Base-by-base conservation (phyloP, 2,797 vertebrate genomes). In the Numenius phaeopus region DNA sequence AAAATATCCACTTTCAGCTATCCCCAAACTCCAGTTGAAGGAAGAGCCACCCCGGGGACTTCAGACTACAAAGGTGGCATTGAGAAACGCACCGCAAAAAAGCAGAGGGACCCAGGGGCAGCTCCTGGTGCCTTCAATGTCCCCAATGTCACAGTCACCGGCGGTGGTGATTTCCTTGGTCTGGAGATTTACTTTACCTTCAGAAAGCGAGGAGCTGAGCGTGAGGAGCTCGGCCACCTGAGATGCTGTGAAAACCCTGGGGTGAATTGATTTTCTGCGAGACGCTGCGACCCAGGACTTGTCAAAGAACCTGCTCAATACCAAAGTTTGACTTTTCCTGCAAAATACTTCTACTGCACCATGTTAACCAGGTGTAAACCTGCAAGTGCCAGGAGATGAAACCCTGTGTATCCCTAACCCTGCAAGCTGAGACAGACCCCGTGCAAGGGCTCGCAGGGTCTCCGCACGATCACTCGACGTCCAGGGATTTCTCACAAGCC, bases 381-480 rank as follows among this genome's bases (percentile, higher is more conserved):
- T 22, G 29, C 29, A 46, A 47, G 8, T 2, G 17, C 12, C 32
- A n/a, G n/a, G 27, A 84, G 17, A 39, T 12, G 72, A 57, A 91
- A 3, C 12, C 24, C 21, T 14, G 2, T 7, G 14, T 21, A 3
- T 47, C 46, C 42, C 50, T 10, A 40, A 65, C 24, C 13, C 21
- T 23, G 27, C 18, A n/a, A 27, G n/a, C 40, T 0, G 0, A 44
- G 21, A 10, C 1, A 76, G n/a, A 46, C 8, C 9, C 18, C 0
- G 1, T 9, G 37, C 44, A 13, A 64, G n/a, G n/a, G 29, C 27
- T 72, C 7, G 3, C 46, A 29, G 7, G 3, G 5, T 55, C 58
- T 79, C 37, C 30, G 40, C n/a, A 19, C 2, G 1, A 23, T 5
- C 81, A 23, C 32, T 44, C 0, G 0, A 9, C 1, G 0, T 11